Evolutionary conservation across 2,113 vertebrate genomes (phyloP).

Genomic region (Sminthopsis crassicaudata): DNA sequence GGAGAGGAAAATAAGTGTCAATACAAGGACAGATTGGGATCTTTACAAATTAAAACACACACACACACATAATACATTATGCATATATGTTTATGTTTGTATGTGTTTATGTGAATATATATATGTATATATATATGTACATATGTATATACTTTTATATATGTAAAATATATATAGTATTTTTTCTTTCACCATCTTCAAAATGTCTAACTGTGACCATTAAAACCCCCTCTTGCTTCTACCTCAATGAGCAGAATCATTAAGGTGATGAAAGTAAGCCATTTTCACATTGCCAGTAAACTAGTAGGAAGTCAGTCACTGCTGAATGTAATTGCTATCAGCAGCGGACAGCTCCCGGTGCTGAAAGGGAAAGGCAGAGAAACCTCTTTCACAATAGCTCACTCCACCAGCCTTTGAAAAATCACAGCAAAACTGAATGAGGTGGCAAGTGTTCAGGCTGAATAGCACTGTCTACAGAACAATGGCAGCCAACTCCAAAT

Average conservation of each 20-base stretch:
- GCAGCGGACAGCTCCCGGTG: slow-evolving; percentile 90
- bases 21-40: neutral
- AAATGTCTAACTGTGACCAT: slow-evolving; percentile 43
- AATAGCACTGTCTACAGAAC: slow-evolving; percentile 84
- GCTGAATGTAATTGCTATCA: slow-evolving; percentile 69
- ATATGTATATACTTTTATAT: neutral
- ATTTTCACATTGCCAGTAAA: slow-evolving; percentile 68
- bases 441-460: slow-evolving; percentile 77
- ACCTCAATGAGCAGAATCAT: slow-evolving; percentile 56
- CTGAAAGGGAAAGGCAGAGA: slow-evolving; percentile 83
- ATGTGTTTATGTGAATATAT: neutral
- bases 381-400: slow-evolving; percentile 70
- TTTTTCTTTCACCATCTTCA: slow-evolving; percentile 64
- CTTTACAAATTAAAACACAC: neutral
- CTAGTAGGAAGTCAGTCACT: slow-evolving; percentile 68
- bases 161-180: neutral
- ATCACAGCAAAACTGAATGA: slow-evolving; percentile 76
- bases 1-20: slow-evolving; percentile 29
- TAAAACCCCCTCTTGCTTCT: slow-evolving; percentile 45
- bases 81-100: neutral
- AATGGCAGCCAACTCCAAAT: slow-evolving; percentile 89
- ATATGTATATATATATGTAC: neutral
- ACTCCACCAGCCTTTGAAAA: slow-evolving; percentile 73
- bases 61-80: neutral
- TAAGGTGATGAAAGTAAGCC: slow-evolving; percentile 70